Percentiles rank a stretch among this genome's conserved stretches.
phyloP scores from a whole-genome alignment of 2,797 vertebrate genomes.

The Sciurus carolinensis region DNA sequence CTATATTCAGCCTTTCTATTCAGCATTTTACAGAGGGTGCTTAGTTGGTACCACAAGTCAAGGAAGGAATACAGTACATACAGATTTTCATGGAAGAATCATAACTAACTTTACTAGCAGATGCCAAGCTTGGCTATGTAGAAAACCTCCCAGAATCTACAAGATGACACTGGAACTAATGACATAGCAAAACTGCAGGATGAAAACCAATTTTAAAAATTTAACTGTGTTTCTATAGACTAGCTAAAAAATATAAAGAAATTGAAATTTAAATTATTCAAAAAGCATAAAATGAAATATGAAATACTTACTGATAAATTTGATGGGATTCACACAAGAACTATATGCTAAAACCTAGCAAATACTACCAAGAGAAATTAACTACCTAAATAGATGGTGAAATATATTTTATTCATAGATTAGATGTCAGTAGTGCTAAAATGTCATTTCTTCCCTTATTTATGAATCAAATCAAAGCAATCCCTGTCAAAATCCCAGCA shows the following conservation, averaged over 20 bases:
- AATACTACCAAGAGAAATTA: neutral
- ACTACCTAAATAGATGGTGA: neutral
- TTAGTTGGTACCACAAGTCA: neutral
- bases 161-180: neutral
- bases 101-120: neutral
- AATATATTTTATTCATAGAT: neutral
- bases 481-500: neutral
- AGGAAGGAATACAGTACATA: neutral
- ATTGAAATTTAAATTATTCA: neutral
- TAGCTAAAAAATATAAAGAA: neutral
- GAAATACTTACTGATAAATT: neutral
- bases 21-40: neutral
- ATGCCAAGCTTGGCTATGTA: neutral
- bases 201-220: neutral
- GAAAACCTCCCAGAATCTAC: neutral
- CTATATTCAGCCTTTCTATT: neutral
- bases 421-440: neutral
- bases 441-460: neutral
- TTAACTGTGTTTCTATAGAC: neutral
- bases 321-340: neutral
- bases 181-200: neutral
- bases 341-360: neutral
- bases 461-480: neutral
- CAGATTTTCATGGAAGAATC: neutral
- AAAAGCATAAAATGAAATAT: neutral